These are phyloP conservation scores for Drosophila pegasa DNA, from an alignment of 2,888 invertebrate genomes.

Conservation along the genomic window DNA sequence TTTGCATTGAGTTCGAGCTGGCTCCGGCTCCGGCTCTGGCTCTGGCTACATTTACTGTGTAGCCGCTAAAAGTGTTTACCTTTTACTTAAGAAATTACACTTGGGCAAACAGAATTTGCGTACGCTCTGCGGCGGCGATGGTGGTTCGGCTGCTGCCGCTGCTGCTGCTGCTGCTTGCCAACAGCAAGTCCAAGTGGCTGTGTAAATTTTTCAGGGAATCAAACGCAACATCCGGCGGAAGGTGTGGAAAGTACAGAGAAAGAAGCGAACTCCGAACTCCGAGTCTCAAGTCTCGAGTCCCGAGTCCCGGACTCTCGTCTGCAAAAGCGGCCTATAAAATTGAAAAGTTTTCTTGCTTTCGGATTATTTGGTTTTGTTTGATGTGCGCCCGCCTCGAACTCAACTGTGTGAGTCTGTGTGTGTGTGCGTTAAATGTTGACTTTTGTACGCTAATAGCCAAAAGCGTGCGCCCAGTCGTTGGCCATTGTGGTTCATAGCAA, in stretches of 20 bases:
- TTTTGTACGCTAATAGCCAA: conserved; percentile 76
- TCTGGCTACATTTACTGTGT: conserved; percentile 58
- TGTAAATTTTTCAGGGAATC: conserved; percentile 68
- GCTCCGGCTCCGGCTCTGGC: conserved; percentile 8
- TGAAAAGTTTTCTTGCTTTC: conserved; percentile 70
- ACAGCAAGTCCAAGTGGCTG: conserved; percentile 68
- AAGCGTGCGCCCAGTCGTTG: conserved; percentile 48
- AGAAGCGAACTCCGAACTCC: neutral
- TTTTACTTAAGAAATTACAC: conserved; percentile 83
- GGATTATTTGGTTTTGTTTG: conserved; percentile 68
- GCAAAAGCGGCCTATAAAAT: conserved; percentile 58
- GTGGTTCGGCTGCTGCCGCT: conserved; percentile 5
- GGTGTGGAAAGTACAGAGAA: conserved; percentile 14
- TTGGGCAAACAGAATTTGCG: conserved; percentile 80
- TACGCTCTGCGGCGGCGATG: conserved; percentile 39
- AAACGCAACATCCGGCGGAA: conserved; percentile 58
- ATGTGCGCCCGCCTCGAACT: conserved; percentile 47
- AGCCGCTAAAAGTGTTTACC: conserved; percentile 82
- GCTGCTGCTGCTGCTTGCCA: conserved; percentile 6
- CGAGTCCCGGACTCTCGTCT: conserved; percentile 1
- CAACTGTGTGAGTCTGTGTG: conserved; percentile 28
- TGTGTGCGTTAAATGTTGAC: conserved; percentile 65
- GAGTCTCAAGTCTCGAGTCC: neutral
- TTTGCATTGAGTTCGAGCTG: conserved; percentile 46
- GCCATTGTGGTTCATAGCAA: conserved; percentile 57